phyloP scores from a whole-genome alignment of 92 coral and sea anemone species.

The Parazoanthus swiftii region DNA sequence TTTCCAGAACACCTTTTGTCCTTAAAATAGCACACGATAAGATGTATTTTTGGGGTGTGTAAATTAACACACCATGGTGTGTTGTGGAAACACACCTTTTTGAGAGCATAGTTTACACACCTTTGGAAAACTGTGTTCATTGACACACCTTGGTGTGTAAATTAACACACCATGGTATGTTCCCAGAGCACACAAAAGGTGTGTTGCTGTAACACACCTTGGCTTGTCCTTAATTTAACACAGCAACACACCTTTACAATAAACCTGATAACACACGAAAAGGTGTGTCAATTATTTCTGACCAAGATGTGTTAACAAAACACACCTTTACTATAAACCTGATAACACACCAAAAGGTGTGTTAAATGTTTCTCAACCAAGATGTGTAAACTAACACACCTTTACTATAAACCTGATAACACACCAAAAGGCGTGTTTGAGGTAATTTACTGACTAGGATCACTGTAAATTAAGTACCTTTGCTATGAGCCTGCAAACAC shows the following conservation, averaged over 20 bases:
- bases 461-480: conserved; percentile 23
- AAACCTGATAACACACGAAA: conserved; percentile 16
- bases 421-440: conserved; percentile 21
- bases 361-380: conserved; percentile 17
- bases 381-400: conserved; percentile 24
- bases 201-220: conserved; percentile 33
- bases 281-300: conserved; percentile 22
- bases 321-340: not conserved
- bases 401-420: not conserved
- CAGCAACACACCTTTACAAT: conserved; percentile 6
- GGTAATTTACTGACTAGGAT: conserved; percentile 24
- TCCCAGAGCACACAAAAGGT: conserved; percentile 27
- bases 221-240: conserved; percentile 26
- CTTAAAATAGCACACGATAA: not conserved
- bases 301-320: conserved; percentile 25
- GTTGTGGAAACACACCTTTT: conserved; percentile 29
- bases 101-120: conserved; percentile 26
- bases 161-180: conserved; percentile 29
- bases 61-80: conserved; percentile 28
- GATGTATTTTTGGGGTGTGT: conserved; percentile 32
- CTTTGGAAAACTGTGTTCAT: conserved; percentile 28
- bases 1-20: not conserved
- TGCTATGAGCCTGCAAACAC: conserved; percentile 33
- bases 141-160: conserved; percentile 25
- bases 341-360: conserved; percentile 28